These are phyloP conservation scores for Salvelinus sp. DNA, from an alignment of 2,113 vertebrate genomes.

Conservation along the genomic window DNA sequence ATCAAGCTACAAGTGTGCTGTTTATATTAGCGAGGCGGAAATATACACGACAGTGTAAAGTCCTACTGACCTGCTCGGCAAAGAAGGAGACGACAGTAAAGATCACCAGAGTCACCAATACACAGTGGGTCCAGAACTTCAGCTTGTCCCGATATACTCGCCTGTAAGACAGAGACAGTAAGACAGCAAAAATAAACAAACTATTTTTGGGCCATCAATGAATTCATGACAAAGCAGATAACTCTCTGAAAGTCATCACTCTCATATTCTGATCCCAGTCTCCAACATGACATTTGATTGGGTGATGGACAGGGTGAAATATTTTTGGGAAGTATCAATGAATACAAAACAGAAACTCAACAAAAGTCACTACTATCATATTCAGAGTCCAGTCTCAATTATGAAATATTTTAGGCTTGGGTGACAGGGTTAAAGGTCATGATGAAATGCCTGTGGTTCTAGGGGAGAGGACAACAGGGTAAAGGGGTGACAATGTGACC, in stretches of 20 bases:
- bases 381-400: too few species aligned
- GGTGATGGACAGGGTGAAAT: neutral
- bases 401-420: neutral
- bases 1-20: conserved; percentile 15
- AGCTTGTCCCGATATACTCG: conserved; percentile 92
- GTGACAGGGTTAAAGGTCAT: neutral
- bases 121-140: conserved; percentile 98
- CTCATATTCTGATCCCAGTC: neutral
- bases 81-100: conserved; percentile 98
- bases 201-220: too few species aligned
- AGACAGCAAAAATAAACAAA: conserved; percentile 1
- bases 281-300: neutral
- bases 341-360: too few species aligned
- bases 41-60: neutral
- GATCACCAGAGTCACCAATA: conserved; percentile 88
- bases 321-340: too few species aligned
- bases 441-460: neutral
- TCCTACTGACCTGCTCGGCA: conserved; percentile 88
- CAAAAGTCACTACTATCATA: too few species aligned
- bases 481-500: conserved; percentile 51
- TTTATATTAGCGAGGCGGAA: conserved; percentile 23
- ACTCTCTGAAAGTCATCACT: neutral
- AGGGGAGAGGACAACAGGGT: conserved; percentile 13
- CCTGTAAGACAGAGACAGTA: conserved; percentile 68
- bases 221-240: too few species aligned